phyloP scores from a whole-genome alignment of 1,140 invertebrate genomes.

The Ips nitidus region DNA sequence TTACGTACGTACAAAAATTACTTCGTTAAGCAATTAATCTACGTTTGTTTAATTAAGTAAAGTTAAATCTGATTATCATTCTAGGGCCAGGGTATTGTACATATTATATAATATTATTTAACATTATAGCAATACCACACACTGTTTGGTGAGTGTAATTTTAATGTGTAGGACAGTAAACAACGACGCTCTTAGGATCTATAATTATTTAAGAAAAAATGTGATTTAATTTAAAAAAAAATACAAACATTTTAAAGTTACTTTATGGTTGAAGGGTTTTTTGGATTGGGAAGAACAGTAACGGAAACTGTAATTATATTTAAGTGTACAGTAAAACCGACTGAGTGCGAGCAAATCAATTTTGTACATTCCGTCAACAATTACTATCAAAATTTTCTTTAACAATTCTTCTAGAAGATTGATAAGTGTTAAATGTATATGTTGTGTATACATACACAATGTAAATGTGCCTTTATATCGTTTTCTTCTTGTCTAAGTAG shows the following conservation, averaged over 20 bases:
- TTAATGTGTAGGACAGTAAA: background rate
- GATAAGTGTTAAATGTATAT: conserved; percentile 1
- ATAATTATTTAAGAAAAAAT: conserved; percentile 13
- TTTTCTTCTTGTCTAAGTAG: conserved; percentile 3
- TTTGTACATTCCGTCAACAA: background rate
- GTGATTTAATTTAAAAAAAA: conserved; percentile 32
- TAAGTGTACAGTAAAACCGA: background rate
- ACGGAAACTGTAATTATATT: background rate
- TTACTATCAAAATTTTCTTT: conserved; percentile 1
- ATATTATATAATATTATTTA: conserved; percentile 24
- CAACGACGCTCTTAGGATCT: background rate
- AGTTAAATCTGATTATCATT: conserved; percentile 11
- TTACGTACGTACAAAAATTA: too few relatives aligned
- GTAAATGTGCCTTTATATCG: conserved; percentile 34
- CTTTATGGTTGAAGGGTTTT: too few relatives aligned
- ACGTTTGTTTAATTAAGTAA: background rate
- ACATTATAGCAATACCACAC: conserved; percentile 35
- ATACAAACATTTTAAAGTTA: background rate
- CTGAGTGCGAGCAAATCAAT: conserved; percentile 1
- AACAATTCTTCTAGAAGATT: background rate
- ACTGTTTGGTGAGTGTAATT: conserved; percentile 10
- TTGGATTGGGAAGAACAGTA: background rate
- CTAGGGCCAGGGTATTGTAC: conserved; percentile 38
- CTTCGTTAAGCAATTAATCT: too few relatives aligned
- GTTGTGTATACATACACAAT: conserved; percentile 17